phyloP scores from a whole-genome alignment of 1,140 invertebrate genomes.

The Scaptomyza hsui region DNA sequence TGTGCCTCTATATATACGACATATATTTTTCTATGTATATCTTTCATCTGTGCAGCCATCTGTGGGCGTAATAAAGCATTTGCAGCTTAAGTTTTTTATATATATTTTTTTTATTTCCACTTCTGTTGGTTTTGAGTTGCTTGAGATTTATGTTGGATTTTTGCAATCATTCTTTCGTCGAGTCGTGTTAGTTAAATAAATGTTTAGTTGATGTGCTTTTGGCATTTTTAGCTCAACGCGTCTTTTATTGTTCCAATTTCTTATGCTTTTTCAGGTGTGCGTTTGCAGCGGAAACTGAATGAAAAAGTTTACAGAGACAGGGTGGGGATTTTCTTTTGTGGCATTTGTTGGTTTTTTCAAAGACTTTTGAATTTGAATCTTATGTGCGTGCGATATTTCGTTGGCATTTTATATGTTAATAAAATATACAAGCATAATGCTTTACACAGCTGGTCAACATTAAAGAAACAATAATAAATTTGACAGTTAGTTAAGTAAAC shows the following conservation, averaged over 20 bases:
- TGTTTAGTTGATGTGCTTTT: slow-evolving; percentile 64
- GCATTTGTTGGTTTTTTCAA: slow-evolving; percentile 16
- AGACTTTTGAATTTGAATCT: slow-evolving; percentile 14
- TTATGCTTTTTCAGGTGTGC: slow-evolving; percentile 66
- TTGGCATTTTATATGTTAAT: slow-evolving; percentile 23
- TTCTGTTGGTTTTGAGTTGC: slow-evolving; percentile 47
- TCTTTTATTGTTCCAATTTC: background rate
- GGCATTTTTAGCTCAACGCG: slow-evolving; percentile 20
- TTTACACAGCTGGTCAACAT: slow-evolving; percentile 17
- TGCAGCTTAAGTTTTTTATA: slow-evolving; percentile 62
- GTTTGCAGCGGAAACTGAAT: slow-evolving; percentile 52
- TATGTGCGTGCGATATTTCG: slow-evolving; percentile 4
- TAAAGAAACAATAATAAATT: slow-evolving; percentile 12
- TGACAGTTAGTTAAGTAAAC: background rate
- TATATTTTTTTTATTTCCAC: slow-evolving; percentile 43
- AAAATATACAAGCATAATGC: slow-evolving; percentile 21
- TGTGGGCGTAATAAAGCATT: slow-evolving; percentile 80
- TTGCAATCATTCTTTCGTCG: slow-evolving; percentile 75
- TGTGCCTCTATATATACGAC: background rate
- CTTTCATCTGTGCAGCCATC: slow-evolving; percentile 59
- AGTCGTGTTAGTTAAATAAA: slow-evolving; percentile 64
- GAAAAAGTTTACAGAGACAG: slow-evolving; percentile 8
- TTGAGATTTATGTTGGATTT: slow-evolving; percentile 74
- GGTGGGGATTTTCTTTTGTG: slow-evolving; percentile 23
- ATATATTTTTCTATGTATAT: slow-evolving; percentile 40